Conservation (phyloP, 2,113 vertebrate genomes). For the Tursiops truncatus region DNA sequence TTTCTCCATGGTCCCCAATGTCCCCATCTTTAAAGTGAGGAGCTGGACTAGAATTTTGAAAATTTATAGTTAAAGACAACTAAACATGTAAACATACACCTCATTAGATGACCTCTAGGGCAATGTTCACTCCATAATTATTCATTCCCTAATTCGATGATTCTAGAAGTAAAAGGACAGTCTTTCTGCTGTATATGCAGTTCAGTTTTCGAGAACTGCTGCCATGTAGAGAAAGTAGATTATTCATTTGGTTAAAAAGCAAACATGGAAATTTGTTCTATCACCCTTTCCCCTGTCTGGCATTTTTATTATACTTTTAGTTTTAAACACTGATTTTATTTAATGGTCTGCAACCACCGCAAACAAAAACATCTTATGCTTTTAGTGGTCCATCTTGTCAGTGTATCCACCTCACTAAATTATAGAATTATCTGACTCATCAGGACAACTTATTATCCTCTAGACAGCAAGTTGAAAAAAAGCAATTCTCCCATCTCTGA, state of each 20-base stretch:
- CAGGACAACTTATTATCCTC: conserved; percentile 43
- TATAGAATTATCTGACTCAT: conserved; percentile 69
- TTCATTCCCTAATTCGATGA: neutral
- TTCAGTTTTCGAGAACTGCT: neutral
- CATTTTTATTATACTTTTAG: conserved; percentile 59
- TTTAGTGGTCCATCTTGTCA: conserved; percentile 47
- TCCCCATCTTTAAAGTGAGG: neutral
- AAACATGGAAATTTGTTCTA: conserved; percentile 49
- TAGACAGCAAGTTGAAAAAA: conserved; percentile 64
- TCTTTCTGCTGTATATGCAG: neutral
- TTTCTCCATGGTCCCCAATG: neutral
- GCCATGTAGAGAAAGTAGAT: conserved; percentile 3
- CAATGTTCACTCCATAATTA: neutral
- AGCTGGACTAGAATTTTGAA: neutral
- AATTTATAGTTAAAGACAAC: conserved; percentile 5
- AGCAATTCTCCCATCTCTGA: conserved; percentile 65
- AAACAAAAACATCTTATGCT: conserved; percentile 49
- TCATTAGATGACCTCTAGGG: neutral
- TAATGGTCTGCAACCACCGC: conserved; percentile 54
- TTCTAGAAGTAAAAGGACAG: neutral
- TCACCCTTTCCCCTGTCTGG: conserved; percentile 22
- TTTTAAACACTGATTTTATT: conserved; percentile 53
- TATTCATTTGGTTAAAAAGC: conserved; percentile 51
- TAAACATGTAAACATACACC: neutral
- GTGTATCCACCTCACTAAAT: conserved; percentile 36